Conservation (phyloP, 2,797 vertebrate species). For the Lepidocolaptes lacrymiger region DNA sequence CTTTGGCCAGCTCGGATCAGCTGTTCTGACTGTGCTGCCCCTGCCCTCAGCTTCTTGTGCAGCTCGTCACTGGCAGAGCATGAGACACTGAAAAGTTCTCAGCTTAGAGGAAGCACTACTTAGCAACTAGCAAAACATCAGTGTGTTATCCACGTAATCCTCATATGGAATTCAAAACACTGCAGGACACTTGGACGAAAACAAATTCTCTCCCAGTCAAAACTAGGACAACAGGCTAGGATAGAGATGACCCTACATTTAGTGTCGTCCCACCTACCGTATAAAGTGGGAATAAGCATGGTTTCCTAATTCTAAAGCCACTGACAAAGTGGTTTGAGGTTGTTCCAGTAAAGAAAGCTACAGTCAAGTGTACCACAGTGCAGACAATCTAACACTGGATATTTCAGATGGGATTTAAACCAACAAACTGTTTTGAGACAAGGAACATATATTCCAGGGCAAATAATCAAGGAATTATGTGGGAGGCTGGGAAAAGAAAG, state of each 20-base stretch:
- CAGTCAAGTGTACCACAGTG: not conserved
- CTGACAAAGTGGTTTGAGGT: not conserved
- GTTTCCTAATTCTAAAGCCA: not conserved
- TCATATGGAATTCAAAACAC: not conserved
- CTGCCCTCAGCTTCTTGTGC: not conserved
- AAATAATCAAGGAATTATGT: not conserved
- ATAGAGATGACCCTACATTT: not conserved
- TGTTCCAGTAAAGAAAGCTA: not conserved
- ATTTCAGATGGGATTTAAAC: not conserved
- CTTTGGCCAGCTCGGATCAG: rapidly evolving
- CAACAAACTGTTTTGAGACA: not conserved
- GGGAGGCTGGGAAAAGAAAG: not conserved
- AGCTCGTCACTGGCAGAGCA: not conserved
- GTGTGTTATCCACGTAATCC: not conserved
- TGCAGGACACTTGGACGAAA: not conserved
- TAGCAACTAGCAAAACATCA: not conserved
- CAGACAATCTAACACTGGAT: not conserved
- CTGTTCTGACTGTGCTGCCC: not conserved
- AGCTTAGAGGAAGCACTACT: not conserved
- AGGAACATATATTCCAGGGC: not conserved
- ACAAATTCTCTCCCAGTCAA: not conserved
- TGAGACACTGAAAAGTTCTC: not conserved
- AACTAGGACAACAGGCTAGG: not conserved
- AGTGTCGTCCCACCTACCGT: not conserved
- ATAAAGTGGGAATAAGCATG: not conserved